phyloP scores from a whole-genome alignment of 2,113 vertebrate species.

The Lophius piscatorius region DNA sequence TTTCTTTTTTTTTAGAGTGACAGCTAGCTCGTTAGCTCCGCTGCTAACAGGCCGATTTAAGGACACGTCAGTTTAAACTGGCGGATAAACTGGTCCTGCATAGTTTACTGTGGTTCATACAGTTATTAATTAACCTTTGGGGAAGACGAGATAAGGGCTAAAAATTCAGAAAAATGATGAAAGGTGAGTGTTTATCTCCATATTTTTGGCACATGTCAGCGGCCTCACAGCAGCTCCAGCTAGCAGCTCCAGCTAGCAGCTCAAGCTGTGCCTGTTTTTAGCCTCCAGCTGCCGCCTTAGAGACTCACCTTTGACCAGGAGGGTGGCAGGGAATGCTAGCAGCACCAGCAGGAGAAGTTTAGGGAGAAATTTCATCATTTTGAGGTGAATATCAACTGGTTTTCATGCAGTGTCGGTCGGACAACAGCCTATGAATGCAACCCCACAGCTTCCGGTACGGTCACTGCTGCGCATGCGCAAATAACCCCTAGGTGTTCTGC shows the following conservation, averaged over 20 bases:
- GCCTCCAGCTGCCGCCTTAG: accelerated
- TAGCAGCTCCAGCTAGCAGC: not conserved
- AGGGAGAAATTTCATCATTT: constrained; percentile 71
- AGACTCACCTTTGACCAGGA: constrained; percentile 65
- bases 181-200: too few species aligned
- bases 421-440: not conserved
- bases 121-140: too few species aligned
- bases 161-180: too few species aligned
- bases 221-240: constrained; percentile 40
- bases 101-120: too few species aligned
- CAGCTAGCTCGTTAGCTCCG: constrained; percentile 30
- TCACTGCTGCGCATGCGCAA: constrained; percentile 13
- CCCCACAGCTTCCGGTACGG: constrained; percentile 19
- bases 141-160: too few species aligned
- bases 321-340: constrained; percentile 66
- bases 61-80: constrained; percentile 77
- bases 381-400: constrained; percentile 40
- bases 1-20: too few species aligned
- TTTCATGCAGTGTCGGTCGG: constrained; percentile 39
- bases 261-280: accelerated
- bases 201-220: too few species aligned
- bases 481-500: accelerated
- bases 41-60: constrained; percentile 44
- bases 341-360: constrained; percentile 70
- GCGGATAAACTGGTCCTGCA: not conserved